phyloP scores from a whole-genome alignment of 2,888 invertebrate species.

The Teleogryllus oceanicus region DNA sequence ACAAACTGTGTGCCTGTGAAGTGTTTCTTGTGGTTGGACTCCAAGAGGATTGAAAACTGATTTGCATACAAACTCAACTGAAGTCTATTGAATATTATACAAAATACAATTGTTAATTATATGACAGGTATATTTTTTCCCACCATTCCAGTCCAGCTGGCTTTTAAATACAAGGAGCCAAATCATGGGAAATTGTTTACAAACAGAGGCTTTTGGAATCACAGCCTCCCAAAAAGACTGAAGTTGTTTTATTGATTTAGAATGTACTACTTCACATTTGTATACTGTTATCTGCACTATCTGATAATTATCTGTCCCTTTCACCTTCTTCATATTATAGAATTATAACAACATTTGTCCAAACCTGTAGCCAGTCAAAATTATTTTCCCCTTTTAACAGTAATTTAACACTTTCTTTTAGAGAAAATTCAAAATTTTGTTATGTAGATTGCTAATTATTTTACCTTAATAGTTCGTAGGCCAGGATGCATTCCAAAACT shows the following conservation, averaged over 20 bases:
- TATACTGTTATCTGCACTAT: constrained; percentile 22
- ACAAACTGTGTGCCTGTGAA: constrained; percentile 29
- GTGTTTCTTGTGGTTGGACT: constrained; percentile 25
- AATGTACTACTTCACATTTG: constrained; percentile 20
- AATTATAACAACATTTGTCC: constrained; percentile 25
- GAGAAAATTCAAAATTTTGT: not conserved
- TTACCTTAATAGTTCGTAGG: not conserved
- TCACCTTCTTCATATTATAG: constrained; percentile 20
- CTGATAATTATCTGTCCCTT: constrained; percentile 3
- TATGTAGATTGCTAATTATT: not conserved
- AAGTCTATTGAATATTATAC: constrained; percentile 19
- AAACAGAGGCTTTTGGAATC: not conserved
- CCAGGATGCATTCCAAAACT: constrained; percentile 6
- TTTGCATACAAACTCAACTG: not conserved
- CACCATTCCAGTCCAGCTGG: constrained; percentile 28
- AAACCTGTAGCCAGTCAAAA: constrained; percentile 20
- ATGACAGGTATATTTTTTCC: constrained; percentile 21
- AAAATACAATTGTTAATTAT: constrained; percentile 24
- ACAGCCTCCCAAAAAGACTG: constrained; percentile 20
- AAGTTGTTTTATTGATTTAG: constrained; percentile 20
- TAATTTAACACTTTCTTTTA: not conserved
- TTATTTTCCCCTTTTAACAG: constrained; percentile 18
- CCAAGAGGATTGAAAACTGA: constrained; percentile 24
- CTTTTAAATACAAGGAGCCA: not conserved
- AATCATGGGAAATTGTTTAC: not conserved